Evolutionary conservation across 2,888 invertebrate genomes (phyloP), one percentile per base, ranked within the genome.

Genomic region (Pandemis cinnamomeana): DNA sequence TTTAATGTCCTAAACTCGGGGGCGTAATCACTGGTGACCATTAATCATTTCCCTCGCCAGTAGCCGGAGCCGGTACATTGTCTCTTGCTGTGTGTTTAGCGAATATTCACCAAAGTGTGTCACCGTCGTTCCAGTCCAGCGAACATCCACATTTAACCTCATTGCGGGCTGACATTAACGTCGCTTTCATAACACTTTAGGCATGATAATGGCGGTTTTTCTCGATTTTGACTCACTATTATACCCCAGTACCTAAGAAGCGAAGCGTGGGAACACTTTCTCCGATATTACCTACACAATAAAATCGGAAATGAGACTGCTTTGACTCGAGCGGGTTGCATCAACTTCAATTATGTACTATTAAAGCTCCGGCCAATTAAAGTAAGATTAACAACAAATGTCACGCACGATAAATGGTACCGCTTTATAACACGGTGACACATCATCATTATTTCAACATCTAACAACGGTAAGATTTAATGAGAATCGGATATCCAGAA

Each of bases 181-280:
- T 71, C 79, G 79, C 80, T 83, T 83, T 81, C 80, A 80, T 84
- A 80, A 82, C 81, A 79, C 77, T 71, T 76, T 82, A 72, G 72
- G 75, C 78, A 76, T 72, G 72, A 76, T 81, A 79, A 80, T 80
- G 75, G 71, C 77, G 73, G 77, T 79, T 79, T 80, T 72, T 76
- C 77, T 78, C 77, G 76, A 77, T 80, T 80, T 79, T 77, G 73
- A 63, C 55, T 68, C 63, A 58, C 72, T 72, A 81, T 76, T 72
- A 73, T 69, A 58, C 41, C 66, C 67, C 74, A 67, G 76, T 67
- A 72, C 74, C 71, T 66, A 75, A 75, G 71, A 85, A 83, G 75
- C 82, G 81, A 81, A 84, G 77, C 87, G 86, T 87, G 88, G 80
- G 87, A 89, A 84, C 76, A 80, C 80, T 82, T 81, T 81, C 80